Evolutionary conservation across 30 jellyfish, hydroid and myxozoan species (phyloP).

Genomic region (Chironex yamaguchii): DNA sequence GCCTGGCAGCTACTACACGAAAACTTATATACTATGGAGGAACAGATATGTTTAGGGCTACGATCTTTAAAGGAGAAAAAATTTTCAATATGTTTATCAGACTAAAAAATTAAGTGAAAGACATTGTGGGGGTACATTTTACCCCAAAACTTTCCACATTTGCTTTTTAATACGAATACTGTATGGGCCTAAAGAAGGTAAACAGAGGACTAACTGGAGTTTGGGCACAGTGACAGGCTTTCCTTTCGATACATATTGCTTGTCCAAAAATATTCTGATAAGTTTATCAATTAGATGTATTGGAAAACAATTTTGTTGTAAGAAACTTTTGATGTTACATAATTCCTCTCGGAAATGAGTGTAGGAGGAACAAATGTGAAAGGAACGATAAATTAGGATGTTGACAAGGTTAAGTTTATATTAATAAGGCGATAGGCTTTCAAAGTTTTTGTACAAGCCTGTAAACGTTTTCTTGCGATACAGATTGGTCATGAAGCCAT

Average conservation of each 20-base stretch:
- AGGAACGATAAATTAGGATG: too few relatives aligned
- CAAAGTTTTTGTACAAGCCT: constrained; percentile 2
- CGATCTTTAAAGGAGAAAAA: constrained; percentile 26
- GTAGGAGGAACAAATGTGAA: neutral
- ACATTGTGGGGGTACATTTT: constrained; percentile 9
- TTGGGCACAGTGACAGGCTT: neutral
- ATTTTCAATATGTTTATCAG: constrained; percentile 19
- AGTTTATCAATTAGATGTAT: too few relatives aligned
- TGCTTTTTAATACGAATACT: constrained; percentile 12
- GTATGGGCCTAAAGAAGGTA: neutral
- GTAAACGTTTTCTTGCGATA: constrained; percentile 32
- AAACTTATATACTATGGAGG: too few relatives aligned
- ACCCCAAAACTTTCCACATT: neutral
- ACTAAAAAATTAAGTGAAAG: neutral
- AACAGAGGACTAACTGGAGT: neutral
- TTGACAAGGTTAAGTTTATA: neutral
- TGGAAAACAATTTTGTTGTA: neutral
- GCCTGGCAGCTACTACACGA: too few relatives aligned
- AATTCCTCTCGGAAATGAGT: constrained; percentile 4
- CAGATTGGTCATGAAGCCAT: neutral
- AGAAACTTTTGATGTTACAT: neutral
- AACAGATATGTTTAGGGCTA: too few relatives aligned
- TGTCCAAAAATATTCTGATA: too few relatives aligned
- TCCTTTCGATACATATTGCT: too few relatives aligned
- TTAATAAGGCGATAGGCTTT: neutral